phyloP scores from a whole-genome alignment of 2,797 vertebrate species.

The Gorsachius magnificus region DNA sequence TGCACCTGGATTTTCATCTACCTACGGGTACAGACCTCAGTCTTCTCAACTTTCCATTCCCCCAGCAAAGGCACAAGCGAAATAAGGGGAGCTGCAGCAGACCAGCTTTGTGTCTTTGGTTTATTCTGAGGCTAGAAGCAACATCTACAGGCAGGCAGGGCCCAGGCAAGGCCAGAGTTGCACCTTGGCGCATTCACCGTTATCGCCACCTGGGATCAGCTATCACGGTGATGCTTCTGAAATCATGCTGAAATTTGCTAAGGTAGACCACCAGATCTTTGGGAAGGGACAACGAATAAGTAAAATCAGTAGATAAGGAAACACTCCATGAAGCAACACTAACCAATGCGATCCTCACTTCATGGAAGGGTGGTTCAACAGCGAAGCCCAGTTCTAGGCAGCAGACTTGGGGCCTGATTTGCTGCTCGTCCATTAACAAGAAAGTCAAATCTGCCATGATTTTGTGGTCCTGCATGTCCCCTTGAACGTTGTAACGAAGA shows the following conservation, averaged over 20 bases:
- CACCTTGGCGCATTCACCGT: background rate
- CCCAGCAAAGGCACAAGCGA: background rate
- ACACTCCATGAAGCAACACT: background rate
- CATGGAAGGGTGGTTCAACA: background rate
- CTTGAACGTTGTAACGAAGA: background rate
- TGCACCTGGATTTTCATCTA: background rate
- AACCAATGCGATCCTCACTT: background rate
- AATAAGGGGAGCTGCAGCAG: background rate
- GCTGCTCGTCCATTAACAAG: background rate
- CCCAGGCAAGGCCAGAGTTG: background rate
- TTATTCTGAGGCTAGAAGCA: background rate
- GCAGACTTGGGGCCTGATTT: background rate
- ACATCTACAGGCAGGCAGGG: background rate
- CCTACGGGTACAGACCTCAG: background rate
- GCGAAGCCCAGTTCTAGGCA: background rate
- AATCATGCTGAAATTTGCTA: background rate
- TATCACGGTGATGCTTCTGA: background rate
- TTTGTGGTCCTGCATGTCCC: background rate
- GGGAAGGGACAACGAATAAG: background rate
- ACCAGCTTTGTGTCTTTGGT: background rate
- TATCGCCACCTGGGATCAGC: background rate
- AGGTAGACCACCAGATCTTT: background rate
- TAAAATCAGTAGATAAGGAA: background rate
- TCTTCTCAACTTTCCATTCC: background rate
- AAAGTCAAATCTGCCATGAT: background rate